Evolutionary conservation across 2,888 invertebrate species (phyloP), one percentile per base, ranked within the genome.

Genomic region (Drosophila atripex): DNA sequence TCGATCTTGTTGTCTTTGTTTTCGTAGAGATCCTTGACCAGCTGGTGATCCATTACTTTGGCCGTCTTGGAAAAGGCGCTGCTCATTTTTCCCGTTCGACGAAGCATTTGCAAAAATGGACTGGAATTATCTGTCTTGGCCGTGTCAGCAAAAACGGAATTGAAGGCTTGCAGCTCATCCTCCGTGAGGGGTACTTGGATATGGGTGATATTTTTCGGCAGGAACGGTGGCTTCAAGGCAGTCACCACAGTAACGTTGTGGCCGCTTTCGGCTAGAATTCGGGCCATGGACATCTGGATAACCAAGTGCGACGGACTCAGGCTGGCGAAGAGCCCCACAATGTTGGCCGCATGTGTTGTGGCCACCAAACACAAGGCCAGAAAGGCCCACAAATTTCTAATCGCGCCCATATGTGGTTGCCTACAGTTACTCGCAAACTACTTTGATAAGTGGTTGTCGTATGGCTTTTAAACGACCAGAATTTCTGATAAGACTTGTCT

Each of bases 161-260:
- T 12, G 12, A 43, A 43, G 1, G 21, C 21, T 21, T 43, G 43
- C 1, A 6, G 2, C 1, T 43, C 43, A 1, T 43, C 43, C 21
- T 43, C 43, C 12, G 9, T 2, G 21, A 43, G 21, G 2, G 21
- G 21, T 21, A 43, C 43, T 18, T 12, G 43, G 18, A 43, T 43
- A 21, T 43, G 43, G 11, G 18, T 43, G 43, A 43, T 21, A 12
- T 43, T 21, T 5, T 43, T 43, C 12, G 18, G 43, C 21, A 73
- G 74, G n/a, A 86, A 74, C 18, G 49, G 47, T 14, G 89, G 73
- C 12, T 78, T 68, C 6, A 78, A 47, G 1, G 73, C 70, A 1
- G 79, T 78, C 0, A 89, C 77, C 8, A 89, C 80, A 3, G 89
- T 89, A 6, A 90, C 80, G 74, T 89, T 80, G 59, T 90, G 89